A percentile compares a stretch with the other conserved stretches of the same genome.
Evolutionary conservation across 2,797 vertebrate genomes (phyloP).

Genomic region (Tamandua tetradactyla): DNA sequence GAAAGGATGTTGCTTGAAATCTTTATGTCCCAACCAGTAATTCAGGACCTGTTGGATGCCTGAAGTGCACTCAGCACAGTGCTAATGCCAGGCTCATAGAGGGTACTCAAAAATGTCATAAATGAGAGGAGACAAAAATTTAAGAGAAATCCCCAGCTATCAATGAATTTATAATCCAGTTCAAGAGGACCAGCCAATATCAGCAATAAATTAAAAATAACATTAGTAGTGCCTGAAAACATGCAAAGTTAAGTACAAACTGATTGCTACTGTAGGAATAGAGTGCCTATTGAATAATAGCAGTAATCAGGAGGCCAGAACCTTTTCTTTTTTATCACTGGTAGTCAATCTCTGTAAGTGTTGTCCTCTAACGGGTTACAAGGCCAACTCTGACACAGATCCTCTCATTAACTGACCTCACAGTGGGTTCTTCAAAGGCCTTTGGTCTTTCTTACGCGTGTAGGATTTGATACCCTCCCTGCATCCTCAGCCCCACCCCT

Average conservation of each 20-base stretch:
- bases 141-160: neutral
- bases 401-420: neutral
- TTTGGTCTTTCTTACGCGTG: neutral
- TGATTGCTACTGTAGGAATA: neutral
- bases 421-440: neutral
- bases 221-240: neutral
- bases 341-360: neutral
- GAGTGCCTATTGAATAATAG: neutral
- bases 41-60: neutral
- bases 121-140: neutral
- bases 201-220: neutral
- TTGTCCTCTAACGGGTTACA: neutral
- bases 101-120: neutral
- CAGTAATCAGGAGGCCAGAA: neutral
- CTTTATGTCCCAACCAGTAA: neutral
- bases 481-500: accelerated
- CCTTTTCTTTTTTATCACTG: neutral
- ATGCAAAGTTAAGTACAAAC: neutral
- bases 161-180: neutral
- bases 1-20: neutral
- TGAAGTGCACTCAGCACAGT: accelerated
- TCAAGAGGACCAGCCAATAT: neutral
- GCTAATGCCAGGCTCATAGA: neutral
- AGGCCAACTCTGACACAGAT: neutral
- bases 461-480: neutral